phyloP scores from a whole-genome alignment of 1,140 invertebrate species.

The Drosophila watanabei region DNA sequence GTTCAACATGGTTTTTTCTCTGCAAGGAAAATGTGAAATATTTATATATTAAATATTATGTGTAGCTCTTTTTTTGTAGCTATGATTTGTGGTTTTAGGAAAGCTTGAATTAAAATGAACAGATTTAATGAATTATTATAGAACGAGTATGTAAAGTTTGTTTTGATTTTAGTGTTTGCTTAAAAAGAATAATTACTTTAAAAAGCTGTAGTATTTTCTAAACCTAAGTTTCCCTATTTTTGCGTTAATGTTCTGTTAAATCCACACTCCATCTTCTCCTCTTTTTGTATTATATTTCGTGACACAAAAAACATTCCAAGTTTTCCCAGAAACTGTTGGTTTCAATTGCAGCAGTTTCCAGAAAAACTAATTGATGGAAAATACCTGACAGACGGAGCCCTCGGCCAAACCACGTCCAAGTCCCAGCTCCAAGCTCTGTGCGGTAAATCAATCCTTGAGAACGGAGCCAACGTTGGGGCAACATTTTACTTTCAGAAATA shows the following conservation, averaged over 20 bases:
- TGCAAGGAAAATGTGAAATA: constrained; percentile 63
- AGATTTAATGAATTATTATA: not conserved
- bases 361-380: constrained; percentile 35
- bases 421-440: too few species aligned
- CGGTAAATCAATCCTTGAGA: constrained; percentile 10
- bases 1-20: constrained; percentile 20
- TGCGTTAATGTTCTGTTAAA: not conserved
- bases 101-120: not conserved
- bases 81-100: constrained; percentile 31
- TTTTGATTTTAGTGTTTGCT: not conserved
- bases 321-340: constrained; percentile 9
- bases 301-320: not conserved
- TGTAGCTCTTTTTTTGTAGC: not conserved
- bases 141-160: not conserved
- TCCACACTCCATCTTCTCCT: too few species aligned
- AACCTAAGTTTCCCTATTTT: not conserved
- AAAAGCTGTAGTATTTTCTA: not conserved
- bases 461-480: not conserved
- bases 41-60: constrained; percentile 60
- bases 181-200: not conserved
- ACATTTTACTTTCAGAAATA: constrained; percentile 73
- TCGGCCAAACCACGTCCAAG: not conserved
- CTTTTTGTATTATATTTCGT: not conserved
- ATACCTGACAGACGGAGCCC: constrained; percentile 1
- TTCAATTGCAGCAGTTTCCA: constrained; percentile 12